Evolutionary conservation across 2,113 vertebrate species (phyloP).

Genomic region (Bufo gargarizans): DNA sequence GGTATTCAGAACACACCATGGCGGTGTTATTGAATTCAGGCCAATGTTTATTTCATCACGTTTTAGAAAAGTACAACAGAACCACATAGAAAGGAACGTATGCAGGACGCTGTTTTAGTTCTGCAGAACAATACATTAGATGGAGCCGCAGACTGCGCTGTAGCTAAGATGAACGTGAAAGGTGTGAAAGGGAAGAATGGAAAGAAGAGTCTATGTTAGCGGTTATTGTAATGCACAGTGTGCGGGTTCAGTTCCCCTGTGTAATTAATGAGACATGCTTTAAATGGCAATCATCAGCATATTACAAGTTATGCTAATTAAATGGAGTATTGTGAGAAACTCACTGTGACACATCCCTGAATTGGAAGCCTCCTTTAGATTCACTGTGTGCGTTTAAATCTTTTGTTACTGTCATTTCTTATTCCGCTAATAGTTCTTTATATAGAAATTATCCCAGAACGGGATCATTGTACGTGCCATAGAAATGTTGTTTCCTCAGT

Average conservation of each 20-base stretch:
- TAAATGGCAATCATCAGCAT: conserved; percentile 38
- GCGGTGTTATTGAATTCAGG: conserved; percentile 16
- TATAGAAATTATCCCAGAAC: conserved; percentile 11
- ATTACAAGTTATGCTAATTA: conserved; percentile 46
- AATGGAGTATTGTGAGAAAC: conserved; percentile 34
- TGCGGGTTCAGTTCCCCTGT: conserved; percentile 12
- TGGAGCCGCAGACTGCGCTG: background rate
- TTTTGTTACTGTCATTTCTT: conserved; percentile 41
- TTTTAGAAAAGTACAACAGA: conserved; percentile 12
- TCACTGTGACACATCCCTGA: conserved; percentile 22
- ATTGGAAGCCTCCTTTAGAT: conserved; percentile 38
- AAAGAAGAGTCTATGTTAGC: background rate
- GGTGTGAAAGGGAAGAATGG: conserved; percentile 24
- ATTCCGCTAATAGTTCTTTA: conserved; percentile 36
- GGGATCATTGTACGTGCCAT: background rate
- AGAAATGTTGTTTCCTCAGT: background rate
- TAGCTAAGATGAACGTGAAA: background rate
- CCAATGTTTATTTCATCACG: conserved; percentile 17
- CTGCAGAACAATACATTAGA: conserved; percentile 24
- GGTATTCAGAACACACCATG: background rate
- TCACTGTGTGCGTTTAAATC: conserved; percentile 23
- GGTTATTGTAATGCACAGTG: conserved; percentile 36
- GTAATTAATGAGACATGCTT: conserved; percentile 45
- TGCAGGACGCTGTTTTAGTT: background rate
- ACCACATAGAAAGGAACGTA: background rate